Conservation (phyloP, 2,888 invertebrate genomes). For the Dicyrtoma fusca region DNA sequence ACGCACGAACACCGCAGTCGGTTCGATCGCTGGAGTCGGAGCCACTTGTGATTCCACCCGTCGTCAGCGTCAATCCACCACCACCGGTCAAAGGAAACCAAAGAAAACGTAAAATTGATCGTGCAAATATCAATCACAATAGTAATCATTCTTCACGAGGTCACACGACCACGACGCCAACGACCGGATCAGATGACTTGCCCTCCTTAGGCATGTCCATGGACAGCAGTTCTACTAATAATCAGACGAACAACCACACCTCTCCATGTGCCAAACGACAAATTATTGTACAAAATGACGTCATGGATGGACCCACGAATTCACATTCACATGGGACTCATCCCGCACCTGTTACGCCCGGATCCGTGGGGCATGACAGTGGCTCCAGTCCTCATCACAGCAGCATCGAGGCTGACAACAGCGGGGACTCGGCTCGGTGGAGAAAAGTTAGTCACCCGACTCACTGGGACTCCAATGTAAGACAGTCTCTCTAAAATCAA, state of each 20-base stretch:
- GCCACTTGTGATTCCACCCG: constrained; percentile 60
- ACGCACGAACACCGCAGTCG: constrained; percentile 54
- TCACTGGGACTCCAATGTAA: constrained; percentile 55
- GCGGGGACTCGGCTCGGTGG: constrained; percentile 53
- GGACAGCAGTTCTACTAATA: neutral
- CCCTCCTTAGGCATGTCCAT: constrained; percentile 18
- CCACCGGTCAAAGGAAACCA: constrained; percentile 58
- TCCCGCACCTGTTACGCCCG: constrained; percentile 44
- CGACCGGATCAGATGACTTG: constrained; percentile 23
- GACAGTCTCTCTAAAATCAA: too few relatives aligned
- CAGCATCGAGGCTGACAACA: constrained; percentile 50
- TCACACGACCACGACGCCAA: constrained; percentile 3
- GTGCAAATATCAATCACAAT: constrained; percentile 28
- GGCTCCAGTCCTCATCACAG: constrained; percentile 55
- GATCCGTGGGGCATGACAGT: constrained; percentile 52
- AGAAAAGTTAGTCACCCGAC: constrained; percentile 53
- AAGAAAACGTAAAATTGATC: constrained; percentile 59
- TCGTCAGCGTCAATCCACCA: constrained; percentile 61
- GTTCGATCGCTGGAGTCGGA: constrained; percentile 56
- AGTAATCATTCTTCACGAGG: constrained; percentile 16
- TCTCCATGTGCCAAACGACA: constrained; percentile 54
- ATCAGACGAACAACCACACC: constrained; percentile 41
- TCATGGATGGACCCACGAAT: constrained; percentile 49
- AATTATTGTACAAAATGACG: constrained; percentile 57
- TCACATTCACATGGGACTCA: constrained; percentile 21